Evolutionary conservation across 2,113 vertebrate species (phyloP).

Genomic region (Leuciscus idus): DNA sequence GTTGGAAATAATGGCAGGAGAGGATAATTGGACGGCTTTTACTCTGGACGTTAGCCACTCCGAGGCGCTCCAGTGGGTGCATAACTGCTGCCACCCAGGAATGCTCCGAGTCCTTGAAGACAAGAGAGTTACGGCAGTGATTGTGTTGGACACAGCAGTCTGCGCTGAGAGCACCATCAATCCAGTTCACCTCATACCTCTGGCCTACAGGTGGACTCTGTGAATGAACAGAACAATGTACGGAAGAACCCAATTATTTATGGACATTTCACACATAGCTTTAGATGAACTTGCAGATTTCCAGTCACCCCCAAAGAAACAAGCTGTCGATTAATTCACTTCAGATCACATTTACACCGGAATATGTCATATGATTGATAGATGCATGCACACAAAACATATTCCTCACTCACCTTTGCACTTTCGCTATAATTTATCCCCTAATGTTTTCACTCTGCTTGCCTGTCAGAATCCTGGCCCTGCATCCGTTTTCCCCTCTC

Average conservation of each 20-base stretch:
- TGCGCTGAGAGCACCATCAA: constrained; percentile 43
- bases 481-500: neutral
- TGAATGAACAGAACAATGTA: neutral
- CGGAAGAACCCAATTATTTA: neutral
- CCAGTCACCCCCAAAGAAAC: neutral
- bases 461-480: constrained; percentile 40
- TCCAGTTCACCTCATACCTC: constrained; percentile 22
- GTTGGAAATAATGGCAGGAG: constrained; percentile 51
- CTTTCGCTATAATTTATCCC: constrained; percentile 42
- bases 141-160: constrained; percentile 52
- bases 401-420: constrained; percentile 16
- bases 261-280: neutral
- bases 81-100: constrained; percentile 32
- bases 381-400: constrained; percentile 36
- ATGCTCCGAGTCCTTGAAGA: constrained; percentile 48
- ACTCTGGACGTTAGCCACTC: constrained; percentile 42
- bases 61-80: constrained; percentile 38
- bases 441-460: constrained; percentile 66
- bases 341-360: neutral
- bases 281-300: constrained; percentile 11
- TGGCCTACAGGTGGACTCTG: constrained; percentile 30
- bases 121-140: constrained; percentile 48
- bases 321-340: constrained; percentile 32
- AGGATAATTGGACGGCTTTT: constrained; percentile 56
- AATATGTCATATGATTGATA: constrained; percentile 20